These are phyloP conservation scores for Tetragonula clypearis DNA, from an alignment of 1,140 invertebrate species.

Conservation along the genomic window DNA sequence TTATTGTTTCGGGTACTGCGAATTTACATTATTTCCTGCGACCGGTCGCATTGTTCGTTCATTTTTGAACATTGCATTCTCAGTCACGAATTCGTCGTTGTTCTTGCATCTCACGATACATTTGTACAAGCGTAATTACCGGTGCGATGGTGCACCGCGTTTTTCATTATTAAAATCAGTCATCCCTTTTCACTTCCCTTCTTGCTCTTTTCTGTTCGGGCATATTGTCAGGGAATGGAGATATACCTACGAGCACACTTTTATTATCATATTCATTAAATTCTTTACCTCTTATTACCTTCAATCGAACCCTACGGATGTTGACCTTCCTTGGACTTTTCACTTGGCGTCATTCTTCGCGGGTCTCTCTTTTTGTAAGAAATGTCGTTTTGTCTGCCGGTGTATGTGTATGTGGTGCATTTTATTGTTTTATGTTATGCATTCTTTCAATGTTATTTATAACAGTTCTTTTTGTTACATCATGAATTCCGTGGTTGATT, in stretches of 20 bases:
- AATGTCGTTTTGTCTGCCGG: not conserved
- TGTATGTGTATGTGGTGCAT: not conserved
- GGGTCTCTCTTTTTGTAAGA: not conserved
- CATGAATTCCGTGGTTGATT: not conserved
- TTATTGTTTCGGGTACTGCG: conserved; percentile 67
- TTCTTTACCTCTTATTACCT: not conserved
- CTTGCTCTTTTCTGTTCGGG: not conserved
- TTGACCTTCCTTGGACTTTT: not conserved
- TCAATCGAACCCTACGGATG: not conserved
- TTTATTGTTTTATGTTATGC: not conserved
- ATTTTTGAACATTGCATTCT: conserved; percentile 65
- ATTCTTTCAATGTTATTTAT: not conserved
- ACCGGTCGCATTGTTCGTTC: conserved; percentile 64
- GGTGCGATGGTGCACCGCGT: conserved; percentile 57
- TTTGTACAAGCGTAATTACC: conserved; percentile 63
- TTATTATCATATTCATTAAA: conserved; percentile 31
- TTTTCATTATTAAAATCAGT: conserved; percentile 66
- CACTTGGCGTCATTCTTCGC: too few relatives aligned
- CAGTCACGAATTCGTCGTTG: conserved; percentile 60
- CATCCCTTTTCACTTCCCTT: not conserved
- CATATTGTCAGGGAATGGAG: not conserved
- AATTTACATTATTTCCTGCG: conserved; percentile 68
- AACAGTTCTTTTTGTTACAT: too few relatives aligned
- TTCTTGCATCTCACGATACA: conserved; percentile 57
- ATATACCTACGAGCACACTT: not conserved